Evolutionary conservation across 2,888 invertebrate species (phyloP).

Genomic region (Electrophaes corylata): DNA sequence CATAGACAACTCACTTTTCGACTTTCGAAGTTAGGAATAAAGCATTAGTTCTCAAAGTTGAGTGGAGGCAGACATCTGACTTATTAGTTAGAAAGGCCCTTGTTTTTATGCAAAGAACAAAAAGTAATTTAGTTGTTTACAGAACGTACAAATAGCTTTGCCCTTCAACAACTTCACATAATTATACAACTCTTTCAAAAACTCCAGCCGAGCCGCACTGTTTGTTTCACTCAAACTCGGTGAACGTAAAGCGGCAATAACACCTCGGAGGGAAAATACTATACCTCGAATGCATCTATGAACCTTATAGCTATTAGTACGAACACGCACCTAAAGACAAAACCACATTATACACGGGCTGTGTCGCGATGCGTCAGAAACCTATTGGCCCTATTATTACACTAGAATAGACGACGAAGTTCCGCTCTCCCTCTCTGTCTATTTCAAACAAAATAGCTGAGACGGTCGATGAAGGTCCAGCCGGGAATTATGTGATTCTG

Average conservation of each 20-base stretch:
- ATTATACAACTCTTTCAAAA: constrained; percentile 17
- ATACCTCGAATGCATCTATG: background rate
- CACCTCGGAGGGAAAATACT: background rate
- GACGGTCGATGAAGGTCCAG: too few relatives aligned
- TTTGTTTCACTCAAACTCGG: constrained; percentile 5
- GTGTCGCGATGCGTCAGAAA: too few relatives aligned
- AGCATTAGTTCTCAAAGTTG: background rate
- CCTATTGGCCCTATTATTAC: too few relatives aligned
- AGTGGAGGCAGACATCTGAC: background rate
- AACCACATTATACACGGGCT: too few relatives aligned
- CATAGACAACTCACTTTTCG: too few relatives aligned
- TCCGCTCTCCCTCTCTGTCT: too few relatives aligned
- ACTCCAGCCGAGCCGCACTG: background rate
- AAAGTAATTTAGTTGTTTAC: constrained; percentile 17
- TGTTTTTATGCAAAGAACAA: constrained; percentile 2
- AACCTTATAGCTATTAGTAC: background rate
- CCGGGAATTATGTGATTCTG: too few relatives aligned
- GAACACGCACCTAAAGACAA: too few relatives aligned
- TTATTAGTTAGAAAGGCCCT: constrained; percentile 1
- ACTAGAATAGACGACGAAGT: too few relatives aligned
- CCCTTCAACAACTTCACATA: constrained; percentile 3
- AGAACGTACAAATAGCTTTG: constrained; percentile 11
- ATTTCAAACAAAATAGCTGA: too few relatives aligned
- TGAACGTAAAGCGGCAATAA: background rate
- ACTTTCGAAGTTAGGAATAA: background rate